These are phyloP conservation scores for Smithornis capensis DNA, from an alignment of 2,113 vertebrate genomes.

Conservation along the genomic window DNA sequence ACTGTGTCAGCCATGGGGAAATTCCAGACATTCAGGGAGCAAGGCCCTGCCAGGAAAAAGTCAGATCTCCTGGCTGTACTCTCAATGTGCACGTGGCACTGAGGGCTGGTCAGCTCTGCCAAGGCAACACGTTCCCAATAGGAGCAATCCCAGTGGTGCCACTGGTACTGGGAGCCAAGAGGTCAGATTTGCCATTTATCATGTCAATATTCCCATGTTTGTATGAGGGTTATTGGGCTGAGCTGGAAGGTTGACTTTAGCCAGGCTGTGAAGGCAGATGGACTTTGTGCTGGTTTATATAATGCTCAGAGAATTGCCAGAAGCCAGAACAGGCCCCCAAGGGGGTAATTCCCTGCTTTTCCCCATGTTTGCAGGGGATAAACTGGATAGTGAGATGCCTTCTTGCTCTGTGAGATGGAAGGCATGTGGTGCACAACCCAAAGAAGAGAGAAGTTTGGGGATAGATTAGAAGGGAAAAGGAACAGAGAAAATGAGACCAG, in stretches of 20 bases:
- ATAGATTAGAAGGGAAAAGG: not conserved
- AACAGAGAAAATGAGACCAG: not conserved
- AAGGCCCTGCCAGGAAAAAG: not conserved
- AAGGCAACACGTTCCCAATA: not conserved
- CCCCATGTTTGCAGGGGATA: not conserved
- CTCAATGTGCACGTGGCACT: not conserved
- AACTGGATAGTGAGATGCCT: not conserved
- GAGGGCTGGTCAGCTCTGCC: not conserved
- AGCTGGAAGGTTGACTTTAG: not conserved
- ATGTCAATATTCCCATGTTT: not conserved
- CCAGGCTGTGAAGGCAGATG: not conserved
- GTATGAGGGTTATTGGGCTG: not conserved
- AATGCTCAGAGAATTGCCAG: not conserved
- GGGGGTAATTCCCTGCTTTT: not conserved
- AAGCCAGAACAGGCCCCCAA: not conserved
- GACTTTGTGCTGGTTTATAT: slow-evolving; percentile 22
- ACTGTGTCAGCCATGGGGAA: fast-evolving
- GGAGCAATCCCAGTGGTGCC: not conserved
- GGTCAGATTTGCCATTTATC: not conserved
- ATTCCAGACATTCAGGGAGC: not conserved
- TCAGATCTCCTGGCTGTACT: not conserved
- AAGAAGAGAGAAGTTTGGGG: not conserved
- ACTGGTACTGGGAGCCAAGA: not conserved
- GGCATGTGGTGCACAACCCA: not conserved
- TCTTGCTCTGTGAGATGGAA: not conserved